Conservation (phyloP, 2,113 vertebrate genomes). For the Spermophilus dauricus region DNA sequence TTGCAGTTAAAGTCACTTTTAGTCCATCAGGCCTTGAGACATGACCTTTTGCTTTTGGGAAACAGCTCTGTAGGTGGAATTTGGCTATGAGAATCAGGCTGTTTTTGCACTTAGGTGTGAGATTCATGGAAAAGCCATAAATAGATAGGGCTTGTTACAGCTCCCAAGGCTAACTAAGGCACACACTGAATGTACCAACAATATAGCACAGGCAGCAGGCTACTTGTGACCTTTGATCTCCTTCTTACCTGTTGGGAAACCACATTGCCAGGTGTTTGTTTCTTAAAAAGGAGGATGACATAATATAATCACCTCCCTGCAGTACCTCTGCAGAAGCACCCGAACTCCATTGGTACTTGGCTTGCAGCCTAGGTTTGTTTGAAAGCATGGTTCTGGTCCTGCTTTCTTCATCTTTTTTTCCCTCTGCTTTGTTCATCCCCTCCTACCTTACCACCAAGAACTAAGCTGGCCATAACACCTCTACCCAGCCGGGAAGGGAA, state of each 20-base stretch:
- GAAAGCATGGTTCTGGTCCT: background rate
- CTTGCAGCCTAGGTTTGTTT: background rate
- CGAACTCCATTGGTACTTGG: background rate
- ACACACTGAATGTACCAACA: background rate
- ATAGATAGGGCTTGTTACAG: background rate
- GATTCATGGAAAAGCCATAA: background rate
- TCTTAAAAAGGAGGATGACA: background rate
- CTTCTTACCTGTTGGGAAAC: slow-evolving; percentile 8
- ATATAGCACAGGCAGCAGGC: background rate
- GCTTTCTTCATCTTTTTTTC: slow-evolving; percentile 2
- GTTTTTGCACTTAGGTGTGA: background rate
- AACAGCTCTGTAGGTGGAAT: background rate
- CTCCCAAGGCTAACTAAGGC: background rate
- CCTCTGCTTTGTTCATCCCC: slow-evolving; percentile 14
- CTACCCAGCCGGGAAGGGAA: background rate
- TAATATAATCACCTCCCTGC: background rate
- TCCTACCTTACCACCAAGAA: background rate
- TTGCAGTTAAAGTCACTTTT: background rate
- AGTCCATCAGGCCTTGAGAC: background rate
- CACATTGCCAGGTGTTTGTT: background rate
- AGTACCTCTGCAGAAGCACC: background rate
- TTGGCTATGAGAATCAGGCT: background rate
- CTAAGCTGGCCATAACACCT: background rate
- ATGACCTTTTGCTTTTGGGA: background rate
- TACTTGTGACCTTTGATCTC: background rate